phyloP scores from a whole-genome alignment of 2,888 invertebrate species.

The Psylliodes chrysocephalus region DNA sequence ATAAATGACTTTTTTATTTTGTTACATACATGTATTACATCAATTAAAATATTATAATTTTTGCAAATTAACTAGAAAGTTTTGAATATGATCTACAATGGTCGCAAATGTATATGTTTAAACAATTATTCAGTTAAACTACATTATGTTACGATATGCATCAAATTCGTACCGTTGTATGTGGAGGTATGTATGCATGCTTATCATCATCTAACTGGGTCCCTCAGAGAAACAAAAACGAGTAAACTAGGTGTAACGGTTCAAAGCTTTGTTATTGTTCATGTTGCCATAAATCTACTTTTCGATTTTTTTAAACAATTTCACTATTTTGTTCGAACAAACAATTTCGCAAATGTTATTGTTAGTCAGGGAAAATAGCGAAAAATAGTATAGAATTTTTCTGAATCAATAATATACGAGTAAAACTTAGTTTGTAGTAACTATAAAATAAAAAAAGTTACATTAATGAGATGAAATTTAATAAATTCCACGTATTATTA shows the following conservation, averaged over 20 bases:
- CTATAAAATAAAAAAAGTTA: too few relatives aligned
- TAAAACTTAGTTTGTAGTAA: too few relatives aligned
- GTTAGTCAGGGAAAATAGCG: neutral
- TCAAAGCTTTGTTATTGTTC: constrained; percentile 18
- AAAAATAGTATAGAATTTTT: too few relatives aligned
- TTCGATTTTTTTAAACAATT: neutral
- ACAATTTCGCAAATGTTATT: neutral
- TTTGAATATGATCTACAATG: too few relatives aligned
- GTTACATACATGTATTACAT: too few relatives aligned
- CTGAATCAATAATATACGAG: too few relatives aligned
- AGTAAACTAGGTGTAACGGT: constrained; percentile 32
- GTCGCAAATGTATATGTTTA: too few relatives aligned
- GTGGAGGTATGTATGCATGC: constrained; percentile 1
- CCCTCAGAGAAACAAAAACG: constrained; percentile 16
- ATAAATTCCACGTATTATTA: too few relatives aligned
- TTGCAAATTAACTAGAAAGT: too few relatives aligned
- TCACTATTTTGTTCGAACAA: neutral
- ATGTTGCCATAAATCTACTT: constrained; percentile 9
- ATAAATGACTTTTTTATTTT: too few relatives aligned
- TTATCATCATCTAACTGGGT: constrained; percentile 15
- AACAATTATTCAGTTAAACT: neutral
- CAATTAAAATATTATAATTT: too few relatives aligned
- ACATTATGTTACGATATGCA: neutral
- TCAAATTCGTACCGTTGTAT: neutral
- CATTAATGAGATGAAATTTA: too few relatives aligned